Evolutionary conservation across 2,113 vertebrate genomes (phyloP).

Genomic region (Paraplagusia blochii): DNA sequence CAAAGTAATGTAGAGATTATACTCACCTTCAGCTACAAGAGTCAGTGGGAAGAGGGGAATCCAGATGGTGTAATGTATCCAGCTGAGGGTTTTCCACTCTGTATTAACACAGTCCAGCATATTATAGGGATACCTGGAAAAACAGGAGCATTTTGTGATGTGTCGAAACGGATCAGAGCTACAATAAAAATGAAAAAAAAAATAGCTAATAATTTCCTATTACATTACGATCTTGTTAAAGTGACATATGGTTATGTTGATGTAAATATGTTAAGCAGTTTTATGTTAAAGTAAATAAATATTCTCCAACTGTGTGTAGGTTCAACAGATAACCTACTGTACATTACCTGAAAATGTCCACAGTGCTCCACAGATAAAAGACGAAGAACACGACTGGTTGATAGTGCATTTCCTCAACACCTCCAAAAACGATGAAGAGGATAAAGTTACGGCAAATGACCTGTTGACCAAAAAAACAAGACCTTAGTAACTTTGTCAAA

Average conservation of each 20-base stretch:
- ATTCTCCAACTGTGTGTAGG: no score
- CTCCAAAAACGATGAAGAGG: slow-evolving; percentile 90
- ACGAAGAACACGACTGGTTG: slow-evolving; percentile 91
- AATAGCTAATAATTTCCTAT: no score
- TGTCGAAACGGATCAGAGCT: no score
- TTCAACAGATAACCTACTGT: no score
- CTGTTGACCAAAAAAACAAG: slow-evolving; percentile 60
- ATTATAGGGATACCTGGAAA: slow-evolving; percentile 91
- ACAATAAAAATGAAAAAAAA: no score
- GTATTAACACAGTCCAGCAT: slow-evolving; percentile 88
- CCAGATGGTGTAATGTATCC: slow-evolving; percentile 92
- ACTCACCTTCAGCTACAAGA: slow-evolving; percentile 87
- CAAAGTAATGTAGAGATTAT: background rate
- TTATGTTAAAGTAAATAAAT: no score
- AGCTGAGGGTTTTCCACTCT: slow-evolving; percentile 93
- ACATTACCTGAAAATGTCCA: slow-evolving; percentile 89
- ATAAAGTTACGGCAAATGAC: slow-evolving; percentile 88
- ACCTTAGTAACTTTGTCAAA: no score
- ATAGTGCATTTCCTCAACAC: slow-evolving; percentile 89
- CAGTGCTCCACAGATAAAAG: slow-evolving; percentile 89
- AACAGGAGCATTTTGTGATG: no score
- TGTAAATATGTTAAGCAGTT: no score
- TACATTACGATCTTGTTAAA: no score
- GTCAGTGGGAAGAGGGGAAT: slow-evolving; percentile 92
- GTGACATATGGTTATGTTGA: no score